Evolutionary conservation across 1,140 invertebrate genomes (phyloP), one percentile per base, ranked within the genome.

Genomic region (Cydia strobilella): DNA sequence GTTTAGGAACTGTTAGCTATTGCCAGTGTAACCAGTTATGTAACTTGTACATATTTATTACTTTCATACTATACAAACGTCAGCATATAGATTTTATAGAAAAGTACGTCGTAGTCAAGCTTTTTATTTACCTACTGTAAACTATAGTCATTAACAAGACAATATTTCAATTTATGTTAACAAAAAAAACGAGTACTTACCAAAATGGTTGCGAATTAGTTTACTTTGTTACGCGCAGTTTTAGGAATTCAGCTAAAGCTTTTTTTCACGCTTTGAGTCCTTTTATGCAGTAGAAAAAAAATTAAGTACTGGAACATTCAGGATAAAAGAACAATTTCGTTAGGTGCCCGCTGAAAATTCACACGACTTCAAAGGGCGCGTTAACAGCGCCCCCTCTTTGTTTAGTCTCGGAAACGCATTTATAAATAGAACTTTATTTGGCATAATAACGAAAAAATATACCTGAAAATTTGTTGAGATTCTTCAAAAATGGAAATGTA

Each of bases 271-370:
- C 84, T 83, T 83, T 86, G 81, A 82, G 78, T 84, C 83, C 77
- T 84, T 79, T 83, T 78, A 77, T 80, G 75, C 77, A 39, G 35
- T 81, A 45, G 42, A 82, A 78, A 87, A 84, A 90, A 87, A 89
- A 82, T 76, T 82, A 75, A 72, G 85, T 82, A 84, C 84, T 84
- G 77, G 82, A 83, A 86, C 86, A 87, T 90, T 90, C 86, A 87
- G 80, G 82, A 84, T 85, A 86, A 91, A 90, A 86, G 87, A 90
- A 91, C 87, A 91, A 91, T 90, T 90, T 87, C 82, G 87, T 90
- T 90, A 90, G 88, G 85, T 86, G 85, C 87, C 84, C 81, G 85
- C 82, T 86, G 85, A 80, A 88, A 87, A 86, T 88, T 91, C 87
- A 81, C 82, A 84, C 86, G 86, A 89, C 85, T 89, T 90, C 88